Evolutionary conservation across 2,888 invertebrate species (phyloP).

Genomic region (Calliopum simillimum): DNA sequence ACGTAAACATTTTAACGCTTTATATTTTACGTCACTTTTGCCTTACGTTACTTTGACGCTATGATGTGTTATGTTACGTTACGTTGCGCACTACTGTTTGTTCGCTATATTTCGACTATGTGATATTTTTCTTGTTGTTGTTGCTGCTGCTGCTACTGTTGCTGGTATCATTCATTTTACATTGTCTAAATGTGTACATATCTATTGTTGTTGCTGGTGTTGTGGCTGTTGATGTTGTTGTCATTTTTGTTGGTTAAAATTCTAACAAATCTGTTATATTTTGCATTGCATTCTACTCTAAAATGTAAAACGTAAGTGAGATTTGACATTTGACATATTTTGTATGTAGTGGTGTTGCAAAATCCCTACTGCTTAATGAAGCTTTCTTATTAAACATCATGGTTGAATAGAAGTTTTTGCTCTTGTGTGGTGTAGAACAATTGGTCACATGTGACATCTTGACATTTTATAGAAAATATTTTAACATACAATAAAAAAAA

Average conservation of each 20-base stretch:
- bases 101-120: no score
- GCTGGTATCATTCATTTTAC: not conserved
- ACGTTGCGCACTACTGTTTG: not conserved
- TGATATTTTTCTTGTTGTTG: no score
- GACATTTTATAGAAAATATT: no score
- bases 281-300: not conserved
- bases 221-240: not conserved
- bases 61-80: not conserved
- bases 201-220: no score
- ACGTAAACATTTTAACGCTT: conserved; percentile 53
- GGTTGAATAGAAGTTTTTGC: no score
- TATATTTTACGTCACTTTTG: not conserved
- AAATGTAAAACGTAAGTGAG: not conserved
- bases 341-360: no score
- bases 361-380: no score
- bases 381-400: no score
- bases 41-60: not conserved
- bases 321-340: conserved; percentile 10
- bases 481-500: no score
- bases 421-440: no score
- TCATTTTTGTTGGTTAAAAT: not conserved
- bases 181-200: no score
- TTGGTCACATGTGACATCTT: no score
- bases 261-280: not conserved
- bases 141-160: not conserved